Base-by-base conservation (phyloP, 2,888 invertebrate species). In the Andrena fulva region DNA sequence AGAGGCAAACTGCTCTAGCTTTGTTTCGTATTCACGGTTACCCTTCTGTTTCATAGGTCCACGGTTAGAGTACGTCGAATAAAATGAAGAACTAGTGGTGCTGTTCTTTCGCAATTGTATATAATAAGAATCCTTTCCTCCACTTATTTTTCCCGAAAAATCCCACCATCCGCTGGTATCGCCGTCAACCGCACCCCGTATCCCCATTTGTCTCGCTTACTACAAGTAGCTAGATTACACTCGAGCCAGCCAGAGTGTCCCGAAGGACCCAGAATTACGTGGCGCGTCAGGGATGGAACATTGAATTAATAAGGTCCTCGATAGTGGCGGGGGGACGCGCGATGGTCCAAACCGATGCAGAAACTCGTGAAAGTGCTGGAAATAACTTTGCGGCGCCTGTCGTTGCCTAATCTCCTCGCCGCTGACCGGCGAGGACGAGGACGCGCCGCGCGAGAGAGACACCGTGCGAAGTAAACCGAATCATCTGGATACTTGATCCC, bases 401-500 rank as follows among this genome's bases (percentile, higher is more conserved):
- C 29, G 63, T 4, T 16, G 27, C 20, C n/a, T 24, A 73, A 73
- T 62, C 73, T 35, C 48, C 42, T 29, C 27, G 33, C 29, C 62
- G 74, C 60, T 70, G 82, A 74, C 42, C 33, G 66, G 20, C 54
- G 68, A 52, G 56, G 75, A 68, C 4, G 71, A 59, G 52, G 42
- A 31, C 68, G 60, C 31, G 52, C 42, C 54, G 50, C 8, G 54
- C 24, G 31, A 27, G 29, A 42, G 35, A 52, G 75, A 67, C 71
- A 54, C 64, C 68, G 29, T 69, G 66, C 73, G 66, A 54, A 78
- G 82, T 77, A 89, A 88, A 88, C 88, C 81, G 86, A 86, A 90
- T 90, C 89, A 88, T 89, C 84, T 87, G 83, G 89, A 88, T 87
- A 89, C 85, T 90, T 89, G 89, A 90, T 89, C 85, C 80, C 84